A percentile compares a stretch with the other conserved stretches of the same genome.
Evolutionary conservation across 2,888 invertebrate genomes (phyloP).

Genomic region (Drosophila emarginata): DNA sequence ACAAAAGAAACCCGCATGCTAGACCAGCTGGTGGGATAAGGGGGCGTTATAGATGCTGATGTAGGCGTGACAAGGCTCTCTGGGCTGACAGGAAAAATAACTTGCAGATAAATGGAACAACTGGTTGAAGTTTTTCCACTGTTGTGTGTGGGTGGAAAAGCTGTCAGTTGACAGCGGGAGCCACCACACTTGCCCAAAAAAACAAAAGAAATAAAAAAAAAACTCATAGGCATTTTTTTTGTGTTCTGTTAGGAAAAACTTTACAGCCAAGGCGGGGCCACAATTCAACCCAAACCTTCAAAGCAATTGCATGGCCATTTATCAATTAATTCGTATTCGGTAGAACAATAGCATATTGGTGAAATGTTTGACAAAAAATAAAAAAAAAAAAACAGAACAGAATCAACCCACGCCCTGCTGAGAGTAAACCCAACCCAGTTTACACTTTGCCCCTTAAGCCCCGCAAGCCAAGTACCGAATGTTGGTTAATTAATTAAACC

Average conservation of each 20-base stretch:
- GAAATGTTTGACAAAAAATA: conserved; percentile 12
- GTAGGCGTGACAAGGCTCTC: conserved; percentile 7
- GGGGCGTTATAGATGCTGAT: conserved; percentile 17
- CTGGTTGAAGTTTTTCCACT: conserved; percentile 1
- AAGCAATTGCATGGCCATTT: conserved; percentile 7
- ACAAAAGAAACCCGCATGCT: conserved; percentile 16
- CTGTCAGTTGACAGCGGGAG: conserved; percentile 26
- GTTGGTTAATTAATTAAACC: conserved; percentile 33
- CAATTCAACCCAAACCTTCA: background rate
- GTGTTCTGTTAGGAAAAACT: background rate
- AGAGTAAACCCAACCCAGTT: conserved; percentile 3
- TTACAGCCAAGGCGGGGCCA: background rate
- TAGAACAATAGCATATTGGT: conserved; percentile 23
- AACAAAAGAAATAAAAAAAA: conserved; percentile 7
- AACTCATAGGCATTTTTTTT: conserved; percentile 15
- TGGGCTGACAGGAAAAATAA: conserved; percentile 12
- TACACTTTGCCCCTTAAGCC: background rate
- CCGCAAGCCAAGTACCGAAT: background rate
- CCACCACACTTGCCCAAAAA: conserved; percentile 32
- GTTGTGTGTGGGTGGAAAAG: conserved; percentile 18
- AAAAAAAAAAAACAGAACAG: too few relatives aligned
- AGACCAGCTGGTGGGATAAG: conserved; percentile 19
- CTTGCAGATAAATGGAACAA: conserved; percentile 34
- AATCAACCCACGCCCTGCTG: background rate
- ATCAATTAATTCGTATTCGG: conserved; percentile 40